phyloP scores from a whole-genome alignment of 1,140 invertebrate species.

The Drosophila varians region DNA sequence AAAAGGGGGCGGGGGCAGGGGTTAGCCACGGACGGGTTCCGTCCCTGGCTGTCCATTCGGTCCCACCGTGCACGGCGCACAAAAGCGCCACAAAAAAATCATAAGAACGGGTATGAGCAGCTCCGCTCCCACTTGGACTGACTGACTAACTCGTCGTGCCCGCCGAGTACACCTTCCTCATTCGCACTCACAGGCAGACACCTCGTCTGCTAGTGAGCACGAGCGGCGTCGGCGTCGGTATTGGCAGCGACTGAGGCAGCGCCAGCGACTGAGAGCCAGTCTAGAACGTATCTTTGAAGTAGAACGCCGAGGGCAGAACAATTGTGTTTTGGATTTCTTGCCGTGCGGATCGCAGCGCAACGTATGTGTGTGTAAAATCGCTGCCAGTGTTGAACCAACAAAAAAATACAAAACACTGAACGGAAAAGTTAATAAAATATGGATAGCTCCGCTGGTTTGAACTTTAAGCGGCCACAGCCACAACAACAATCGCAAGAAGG shows the following conservation, averaged over 20 bases:
- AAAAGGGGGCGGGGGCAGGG: not conserved
- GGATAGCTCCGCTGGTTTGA: slow-evolving; percentile 39
- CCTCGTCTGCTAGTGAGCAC: slow-evolving; percentile 69
- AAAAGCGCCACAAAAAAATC: slow-evolving; percentile 58
- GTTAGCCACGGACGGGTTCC: slow-evolving; percentile 26
- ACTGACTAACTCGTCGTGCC: not conserved
- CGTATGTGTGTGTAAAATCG: slow-evolving; percentile 53
- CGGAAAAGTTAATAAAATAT: not conserved
- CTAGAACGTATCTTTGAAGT: slow-evolving; percentile 80
- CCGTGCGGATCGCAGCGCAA: slow-evolving; percentile 78
- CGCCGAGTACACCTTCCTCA: slow-evolving; percentile 10
- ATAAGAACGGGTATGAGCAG: slow-evolving; percentile 42
- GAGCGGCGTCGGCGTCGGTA: slow-evolving; percentile 26
- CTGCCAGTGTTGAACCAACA: slow-evolving; percentile 46
- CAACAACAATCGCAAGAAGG: slow-evolving; percentile 23
- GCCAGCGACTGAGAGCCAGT: slow-evolving; percentile 52
- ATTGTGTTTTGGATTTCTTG: slow-evolving; percentile 83
- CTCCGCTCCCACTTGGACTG: not conserved
- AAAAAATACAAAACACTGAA: not conserved
- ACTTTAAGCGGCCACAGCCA: slow-evolving; percentile 28
- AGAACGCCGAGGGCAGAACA: slow-evolving; percentile 81
- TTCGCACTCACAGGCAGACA: slow-evolving; percentile 54
- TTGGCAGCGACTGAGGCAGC: slow-evolving; percentile 23
- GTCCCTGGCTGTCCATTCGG: slow-evolving; percentile 66
- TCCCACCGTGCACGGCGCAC: slow-evolving; percentile 59